Percentiles rank a stretch among this genome's conserved stretches.
Conservation (phyloP, 2,888 invertebrate species). For the Macaria notata region DNA sequence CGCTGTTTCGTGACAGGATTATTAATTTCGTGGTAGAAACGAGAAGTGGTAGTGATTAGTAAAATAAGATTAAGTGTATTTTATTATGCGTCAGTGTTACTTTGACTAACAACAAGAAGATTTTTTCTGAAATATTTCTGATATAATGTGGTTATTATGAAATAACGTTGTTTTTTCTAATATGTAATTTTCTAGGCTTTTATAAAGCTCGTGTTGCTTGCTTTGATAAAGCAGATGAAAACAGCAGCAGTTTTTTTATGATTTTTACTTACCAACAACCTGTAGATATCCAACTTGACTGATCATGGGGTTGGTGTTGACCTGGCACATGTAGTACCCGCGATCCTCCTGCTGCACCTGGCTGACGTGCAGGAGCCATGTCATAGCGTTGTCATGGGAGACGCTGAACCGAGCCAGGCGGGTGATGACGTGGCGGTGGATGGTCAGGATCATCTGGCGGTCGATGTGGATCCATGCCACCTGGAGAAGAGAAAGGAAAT, state of each 20-base stretch:
- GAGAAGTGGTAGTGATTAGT: slow-evolving; percentile 25
- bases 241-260: too few species aligned
- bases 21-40: slow-evolving; percentile 31
- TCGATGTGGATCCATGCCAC: slow-evolving; percentile 98
- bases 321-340: slow-evolving; percentile 95
- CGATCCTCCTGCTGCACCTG: slow-evolving; percentile 95
- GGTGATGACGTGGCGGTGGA: slow-evolving; percentile 95
- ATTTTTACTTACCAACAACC: slow-evolving; percentile 96
- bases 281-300: slow-evolving; percentile 96
- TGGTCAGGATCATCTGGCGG: slow-evolving; percentile 95
- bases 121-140: too few species aligned
- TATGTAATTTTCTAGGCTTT: too few species aligned
- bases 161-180: too few species aligned
- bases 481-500: slow-evolving; percentile 66
- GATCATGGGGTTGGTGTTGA: slow-evolving; percentile 96
- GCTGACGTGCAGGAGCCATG: slow-evolving; percentile 94
- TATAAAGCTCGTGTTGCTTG: too few species aligned
- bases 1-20: slow-evolving; percentile 22
- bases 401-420: slow-evolving; percentile 95
- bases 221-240: too few species aligned
- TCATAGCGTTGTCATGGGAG: slow-evolving; percentile 95
- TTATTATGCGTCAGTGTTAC: too few species aligned
- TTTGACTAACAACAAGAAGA: too few species aligned
- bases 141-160: too few species aligned
- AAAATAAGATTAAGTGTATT: slow-evolving; percentile 2